Conservation (phyloP, 2,797 vertebrate genomes). For the Falco concolor region DNA sequence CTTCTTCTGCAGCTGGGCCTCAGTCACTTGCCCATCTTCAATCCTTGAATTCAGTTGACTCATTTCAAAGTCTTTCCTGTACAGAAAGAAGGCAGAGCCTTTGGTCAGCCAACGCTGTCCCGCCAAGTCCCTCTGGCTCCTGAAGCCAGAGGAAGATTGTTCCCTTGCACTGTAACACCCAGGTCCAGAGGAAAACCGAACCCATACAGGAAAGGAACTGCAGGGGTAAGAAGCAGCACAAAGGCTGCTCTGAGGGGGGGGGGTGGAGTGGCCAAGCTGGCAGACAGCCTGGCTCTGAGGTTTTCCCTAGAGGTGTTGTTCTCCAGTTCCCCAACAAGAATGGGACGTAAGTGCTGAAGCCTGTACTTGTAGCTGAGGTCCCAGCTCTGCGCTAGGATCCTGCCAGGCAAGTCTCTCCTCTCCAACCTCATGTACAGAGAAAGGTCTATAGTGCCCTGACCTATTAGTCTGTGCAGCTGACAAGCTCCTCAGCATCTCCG, state of each 20-base stretch:
- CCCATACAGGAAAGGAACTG: neutral
- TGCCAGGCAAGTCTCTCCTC: neutral
- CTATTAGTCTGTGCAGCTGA: neutral
- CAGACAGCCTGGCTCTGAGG: neutral
- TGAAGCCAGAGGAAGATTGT: neutral
- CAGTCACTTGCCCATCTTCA: constrained; percentile 85
- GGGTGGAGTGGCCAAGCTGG: neutral
- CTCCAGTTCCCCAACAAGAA: neutral
- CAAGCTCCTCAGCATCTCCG: neutral
- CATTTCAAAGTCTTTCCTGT: constrained; percentile 88
- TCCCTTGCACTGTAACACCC: neutral
- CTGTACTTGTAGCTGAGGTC: neutral
- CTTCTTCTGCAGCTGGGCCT: constrained; percentile 86
- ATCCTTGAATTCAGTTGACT: constrained; percentile 83
- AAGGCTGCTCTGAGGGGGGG: neutral
- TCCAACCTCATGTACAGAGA: neutral
- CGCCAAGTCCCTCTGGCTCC: neutral
- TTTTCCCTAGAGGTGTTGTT: neutral
- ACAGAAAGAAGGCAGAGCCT: neutral
- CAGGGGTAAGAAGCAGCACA: neutral
- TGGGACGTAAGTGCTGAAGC: neutral
- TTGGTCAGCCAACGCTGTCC: neutral
- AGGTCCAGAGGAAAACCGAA: neutral
- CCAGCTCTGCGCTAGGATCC: neutral
- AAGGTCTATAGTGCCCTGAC: neutral